phyloP scores from a whole-genome alignment of 1,140 invertebrate species.

The Hesperophylax magnus region DNA sequence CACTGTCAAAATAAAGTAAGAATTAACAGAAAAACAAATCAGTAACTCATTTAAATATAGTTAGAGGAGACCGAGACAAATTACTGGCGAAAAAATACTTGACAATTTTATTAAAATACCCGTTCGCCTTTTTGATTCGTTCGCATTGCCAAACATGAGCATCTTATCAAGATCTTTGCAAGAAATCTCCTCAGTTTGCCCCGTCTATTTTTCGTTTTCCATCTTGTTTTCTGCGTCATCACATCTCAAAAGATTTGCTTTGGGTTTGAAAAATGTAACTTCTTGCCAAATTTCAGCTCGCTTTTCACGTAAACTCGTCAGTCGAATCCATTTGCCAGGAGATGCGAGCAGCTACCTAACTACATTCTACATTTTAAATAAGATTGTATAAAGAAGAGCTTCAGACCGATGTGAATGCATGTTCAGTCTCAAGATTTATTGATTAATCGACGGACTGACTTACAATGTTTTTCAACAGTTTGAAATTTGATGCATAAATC shows the following conservation, averaged over 20 bases:
- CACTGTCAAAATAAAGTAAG: too few relatives aligned
- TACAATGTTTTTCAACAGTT: too few relatives aligned
- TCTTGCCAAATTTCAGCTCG: conserved; percentile 18
- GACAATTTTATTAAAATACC: conserved; percentile 13
- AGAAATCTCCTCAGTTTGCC: not conserved
- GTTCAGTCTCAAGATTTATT: not conserved
- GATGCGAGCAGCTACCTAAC: not conserved
- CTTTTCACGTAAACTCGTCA: not conserved
- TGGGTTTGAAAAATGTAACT: conserved; percentile 21
- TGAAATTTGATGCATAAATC: too few relatives aligned
- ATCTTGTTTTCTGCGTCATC: conserved; percentile 24
- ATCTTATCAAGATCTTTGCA: conserved; percentile 28
- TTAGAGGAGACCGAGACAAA: too few relatives aligned
- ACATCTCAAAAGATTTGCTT: conserved; percentile 32
- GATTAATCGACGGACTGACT: not conserved
- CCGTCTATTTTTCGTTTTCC: not conserved
- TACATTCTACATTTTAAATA: not conserved
- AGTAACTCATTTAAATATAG: too few relatives aligned
- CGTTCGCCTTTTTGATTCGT: conserved; percentile 30
- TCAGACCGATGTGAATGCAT: not conserved
- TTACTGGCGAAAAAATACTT: conserved; percentile 6
- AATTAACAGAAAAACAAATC: too few relatives aligned
- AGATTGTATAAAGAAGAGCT: not conserved
- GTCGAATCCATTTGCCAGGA: conserved; percentile 2
- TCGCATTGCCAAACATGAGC: conserved; percentile 23